Percentiles rank a stretch among this genome's conserved stretches.
These are phyloP conservation scores for Mobula birostris DNA, from an alignment of 2,113 vertebrate species.

Conservation along the genomic window DNA sequence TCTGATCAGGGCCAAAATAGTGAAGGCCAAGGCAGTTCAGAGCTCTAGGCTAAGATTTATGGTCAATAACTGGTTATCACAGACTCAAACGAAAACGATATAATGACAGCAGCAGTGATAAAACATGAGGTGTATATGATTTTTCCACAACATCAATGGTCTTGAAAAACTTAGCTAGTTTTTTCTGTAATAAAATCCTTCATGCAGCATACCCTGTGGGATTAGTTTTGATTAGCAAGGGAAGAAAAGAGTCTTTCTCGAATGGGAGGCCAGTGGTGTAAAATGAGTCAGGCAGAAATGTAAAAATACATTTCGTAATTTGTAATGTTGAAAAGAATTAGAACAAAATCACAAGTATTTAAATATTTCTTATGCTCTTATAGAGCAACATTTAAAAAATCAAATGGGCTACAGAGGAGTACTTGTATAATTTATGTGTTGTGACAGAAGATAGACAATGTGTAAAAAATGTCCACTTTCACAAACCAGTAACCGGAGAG, in stretches of 20 bases:
- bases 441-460: neutral
- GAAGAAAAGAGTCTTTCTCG: conserved; percentile 23
- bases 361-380: neutral
- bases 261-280: conserved; percentile 21
- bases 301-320: conserved; percentile 33
- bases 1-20: conserved; percentile 11
- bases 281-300: conserved; percentile 33
- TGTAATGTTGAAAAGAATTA: neutral
- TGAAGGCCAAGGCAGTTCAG: neutral
- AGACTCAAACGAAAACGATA: neutral
- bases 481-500: neutral
- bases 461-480: neutral
- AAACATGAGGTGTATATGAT: conserved; percentile 27
- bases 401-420: neutral
- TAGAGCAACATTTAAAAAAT: neutral
- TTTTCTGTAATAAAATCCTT: conserved; percentile 27
- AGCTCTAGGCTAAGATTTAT: conserved; percentile 7
- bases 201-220: conserved; percentile 14
- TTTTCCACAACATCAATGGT: conserved; percentile 30
- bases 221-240: conserved; percentile 32
- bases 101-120: conserved; percentile 25
- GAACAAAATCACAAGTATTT: neutral
- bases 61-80: conserved; percentile 17
- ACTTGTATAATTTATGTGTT: neutral
- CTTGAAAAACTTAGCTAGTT: conserved; percentile 8